phyloP scores from a whole-genome alignment of 2,888 invertebrate species.

The Malthinus seriepunctatus region DNA sequence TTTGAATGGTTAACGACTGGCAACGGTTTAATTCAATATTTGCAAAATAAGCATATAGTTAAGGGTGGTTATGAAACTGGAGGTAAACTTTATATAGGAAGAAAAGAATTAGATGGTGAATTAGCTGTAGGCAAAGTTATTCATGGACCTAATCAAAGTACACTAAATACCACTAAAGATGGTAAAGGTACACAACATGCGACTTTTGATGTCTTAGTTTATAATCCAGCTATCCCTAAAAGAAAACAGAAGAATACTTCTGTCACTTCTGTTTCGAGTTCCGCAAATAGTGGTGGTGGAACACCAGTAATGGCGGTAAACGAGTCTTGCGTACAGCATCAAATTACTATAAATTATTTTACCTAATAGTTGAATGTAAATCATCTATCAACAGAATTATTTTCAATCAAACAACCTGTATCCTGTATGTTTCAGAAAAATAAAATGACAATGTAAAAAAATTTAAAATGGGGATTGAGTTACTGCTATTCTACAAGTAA shows the following conservation, averaged over 20 bases:
- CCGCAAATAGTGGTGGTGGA: too few relatives aligned
- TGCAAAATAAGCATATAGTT: slow-evolving; percentile 10
- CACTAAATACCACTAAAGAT: slow-evolving; percentile 15
- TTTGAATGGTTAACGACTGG: slow-evolving; percentile 19
- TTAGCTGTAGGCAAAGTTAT: slow-evolving; percentile 17
- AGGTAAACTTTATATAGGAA: slow-evolving; percentile 13
- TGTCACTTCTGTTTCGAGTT: too few relatives aligned
- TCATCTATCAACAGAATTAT: too few relatives aligned
- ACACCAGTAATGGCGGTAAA: background rate
- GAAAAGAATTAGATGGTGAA: slow-evolving; percentile 14
- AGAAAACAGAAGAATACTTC: too few relatives aligned
- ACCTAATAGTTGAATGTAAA: too few relatives aligned
- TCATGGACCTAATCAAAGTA: background rate
- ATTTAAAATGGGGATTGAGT: too few relatives aligned
- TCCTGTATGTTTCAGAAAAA: too few relatives aligned
- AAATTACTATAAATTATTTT: too few relatives aligned
- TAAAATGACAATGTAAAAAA: too few relatives aligned
- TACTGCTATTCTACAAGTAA: too few relatives aligned
- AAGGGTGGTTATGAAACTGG: slow-evolving; percentile 16
- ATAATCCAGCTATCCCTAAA: slow-evolving; percentile 11
- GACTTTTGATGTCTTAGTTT: slow-evolving; percentile 15
- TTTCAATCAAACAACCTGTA: too few relatives aligned
- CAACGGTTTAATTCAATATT: slow-evolving; percentile 8
- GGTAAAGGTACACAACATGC: slow-evolving; percentile 10
- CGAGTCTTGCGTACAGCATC: too few relatives aligned